A percentile compares a stretch with the other conserved stretches of the same genome.
Conservation (phyloP, 2,888 invertebrate species). For the Ellobium chinense region DNA sequence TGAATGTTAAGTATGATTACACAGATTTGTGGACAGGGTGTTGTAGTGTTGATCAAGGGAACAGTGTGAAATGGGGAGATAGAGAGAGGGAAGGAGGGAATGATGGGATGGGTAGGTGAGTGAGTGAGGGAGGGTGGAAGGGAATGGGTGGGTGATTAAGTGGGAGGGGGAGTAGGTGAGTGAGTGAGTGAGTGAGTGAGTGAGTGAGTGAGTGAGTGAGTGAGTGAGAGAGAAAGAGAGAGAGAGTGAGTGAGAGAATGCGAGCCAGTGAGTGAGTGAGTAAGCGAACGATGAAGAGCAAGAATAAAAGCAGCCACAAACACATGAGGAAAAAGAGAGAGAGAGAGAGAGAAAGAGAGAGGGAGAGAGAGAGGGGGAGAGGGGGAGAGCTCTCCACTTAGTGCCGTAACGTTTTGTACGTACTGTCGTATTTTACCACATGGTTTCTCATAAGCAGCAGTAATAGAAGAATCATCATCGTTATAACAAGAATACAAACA, state of each 20-base stretch:
- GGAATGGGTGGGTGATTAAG: not conserved
- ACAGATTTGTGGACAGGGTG: no score
- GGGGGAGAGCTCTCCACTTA: no score
- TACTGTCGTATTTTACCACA: no score
- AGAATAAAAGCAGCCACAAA: not conserved
- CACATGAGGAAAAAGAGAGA: not conserved
- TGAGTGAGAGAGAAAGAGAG: constrained; percentile 16
- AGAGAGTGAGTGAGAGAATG: constrained; percentile 8
- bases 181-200: not conserved
- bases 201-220: not conserved
- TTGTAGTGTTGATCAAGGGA: no score
- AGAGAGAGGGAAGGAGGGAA: not conserved
- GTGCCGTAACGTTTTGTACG: no score
- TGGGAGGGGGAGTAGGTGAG: not conserved
- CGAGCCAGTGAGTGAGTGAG: not conserved
- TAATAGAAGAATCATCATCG: no score
- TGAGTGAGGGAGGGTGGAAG: no score
- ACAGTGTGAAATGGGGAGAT: not conserved
- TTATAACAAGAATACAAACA: no score
- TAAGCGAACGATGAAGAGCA: not conserved
- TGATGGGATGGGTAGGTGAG: not conserved
- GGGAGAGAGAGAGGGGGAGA: not conserved
- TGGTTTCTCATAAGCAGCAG: no score
- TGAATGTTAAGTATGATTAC: no score
- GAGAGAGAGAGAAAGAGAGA: constrained; percentile 11